Evolutionary conservation across 2,888 invertebrate genomes (phyloP).

Genomic region (Melanchra persicariae): DNA sequence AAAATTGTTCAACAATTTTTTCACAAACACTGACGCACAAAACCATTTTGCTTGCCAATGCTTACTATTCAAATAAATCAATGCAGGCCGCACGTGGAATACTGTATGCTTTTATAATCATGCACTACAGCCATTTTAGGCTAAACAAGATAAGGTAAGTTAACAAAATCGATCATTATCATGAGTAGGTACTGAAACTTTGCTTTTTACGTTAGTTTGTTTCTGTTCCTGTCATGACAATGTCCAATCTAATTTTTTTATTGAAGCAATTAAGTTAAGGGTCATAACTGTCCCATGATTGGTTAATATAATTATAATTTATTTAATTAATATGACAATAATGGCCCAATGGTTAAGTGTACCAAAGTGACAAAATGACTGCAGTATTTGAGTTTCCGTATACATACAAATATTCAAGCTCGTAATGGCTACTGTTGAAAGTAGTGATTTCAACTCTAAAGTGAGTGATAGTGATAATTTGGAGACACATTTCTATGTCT

Average conservation of each 20-base stretch:
- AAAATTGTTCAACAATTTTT: background rate
- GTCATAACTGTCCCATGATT: too few species aligned
- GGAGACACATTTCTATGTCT: background rate
- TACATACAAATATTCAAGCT: too few species aligned
- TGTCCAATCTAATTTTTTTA: background rate
- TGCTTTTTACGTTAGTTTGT: conserved; percentile 8
- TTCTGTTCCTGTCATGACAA: background rate
- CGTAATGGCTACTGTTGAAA: background rate
- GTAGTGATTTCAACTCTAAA: background rate
- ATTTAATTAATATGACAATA: too few species aligned
- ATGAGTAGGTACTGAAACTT: background rate
- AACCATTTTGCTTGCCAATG: background rate
- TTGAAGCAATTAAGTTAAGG: background rate
- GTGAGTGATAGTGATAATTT: background rate
- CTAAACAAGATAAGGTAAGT: conserved; percentile 10
- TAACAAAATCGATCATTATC: background rate
- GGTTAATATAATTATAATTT: too few species aligned
- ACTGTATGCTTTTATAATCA: background rate
- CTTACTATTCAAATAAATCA: background rate
- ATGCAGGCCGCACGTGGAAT: background rate
- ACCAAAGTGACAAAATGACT: background rate
- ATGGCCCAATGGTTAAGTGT: too few species aligned
- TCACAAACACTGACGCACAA: background rate
- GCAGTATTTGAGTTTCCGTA: too few species aligned
- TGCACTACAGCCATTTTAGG: background rate